Conservation (phyloP, 2,797 vertebrate species). For the Odontamblyopus lacepedii region DNA sequence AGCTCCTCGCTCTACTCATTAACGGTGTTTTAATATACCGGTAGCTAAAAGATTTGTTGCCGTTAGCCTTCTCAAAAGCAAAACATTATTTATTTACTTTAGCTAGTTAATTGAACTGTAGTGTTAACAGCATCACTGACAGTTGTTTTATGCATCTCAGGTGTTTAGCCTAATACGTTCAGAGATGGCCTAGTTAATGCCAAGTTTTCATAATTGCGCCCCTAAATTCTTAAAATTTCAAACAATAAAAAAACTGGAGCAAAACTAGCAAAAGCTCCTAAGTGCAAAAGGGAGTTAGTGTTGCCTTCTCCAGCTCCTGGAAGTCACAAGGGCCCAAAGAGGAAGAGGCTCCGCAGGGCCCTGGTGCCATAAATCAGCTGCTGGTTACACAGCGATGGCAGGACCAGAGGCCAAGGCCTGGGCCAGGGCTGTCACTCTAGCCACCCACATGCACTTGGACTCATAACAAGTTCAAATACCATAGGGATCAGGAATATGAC, state of each 20-base stretch:
- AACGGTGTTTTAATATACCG: no score
- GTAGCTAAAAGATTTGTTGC: no score
- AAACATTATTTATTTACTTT: no score
- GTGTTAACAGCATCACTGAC: no score
- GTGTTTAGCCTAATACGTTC: no score
- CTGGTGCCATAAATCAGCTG: constrained; percentile 86
- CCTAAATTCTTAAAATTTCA: constrained; percentile 7
- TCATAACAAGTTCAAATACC: constrained; percentile 10
- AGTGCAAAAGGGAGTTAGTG: constrained; percentile 33
- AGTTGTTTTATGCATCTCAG: no score
- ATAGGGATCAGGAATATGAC: neutral
- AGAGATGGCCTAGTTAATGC: no score
- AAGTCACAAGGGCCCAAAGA: constrained; percentile 86
- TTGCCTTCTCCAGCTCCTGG: constrained; percentile 75
- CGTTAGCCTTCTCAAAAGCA: no score
- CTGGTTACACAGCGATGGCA: constrained; percentile 78
- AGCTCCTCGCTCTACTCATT: no score
- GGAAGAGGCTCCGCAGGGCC: constrained; percentile 82
- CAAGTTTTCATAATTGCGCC: no score
- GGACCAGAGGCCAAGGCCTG: constrained; percentile 61
- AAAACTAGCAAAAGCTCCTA: constrained; percentile 21
- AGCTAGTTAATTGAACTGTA: no score
- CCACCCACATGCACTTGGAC: constrained; percentile 52
- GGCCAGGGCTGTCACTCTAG: constrained; percentile 65
- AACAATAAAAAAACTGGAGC: constrained; percentile 22